Percentiles rank a stretch among this genome's conserved stretches.
phyloP scores from a whole-genome alignment of 2,113 vertebrate genomes.

The Tychaedon coryphoeus region DNA sequence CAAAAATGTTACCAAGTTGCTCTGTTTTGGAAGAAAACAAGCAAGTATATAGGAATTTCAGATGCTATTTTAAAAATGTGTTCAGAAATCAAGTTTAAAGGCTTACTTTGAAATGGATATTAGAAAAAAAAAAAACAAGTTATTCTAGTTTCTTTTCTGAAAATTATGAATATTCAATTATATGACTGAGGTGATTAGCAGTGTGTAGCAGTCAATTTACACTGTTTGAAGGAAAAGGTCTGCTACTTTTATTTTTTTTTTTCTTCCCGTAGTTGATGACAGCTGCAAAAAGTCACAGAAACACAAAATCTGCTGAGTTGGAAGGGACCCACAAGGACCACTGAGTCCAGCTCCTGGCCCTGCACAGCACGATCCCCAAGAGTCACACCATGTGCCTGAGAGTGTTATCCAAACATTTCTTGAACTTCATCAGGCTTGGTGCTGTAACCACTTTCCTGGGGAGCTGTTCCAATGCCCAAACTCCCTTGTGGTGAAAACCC shows the following conservation, averaged over 20 bases:
- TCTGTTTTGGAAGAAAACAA: neutral
- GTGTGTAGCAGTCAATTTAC: neutral
- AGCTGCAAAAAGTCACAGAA: neutral
- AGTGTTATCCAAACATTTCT: neutral
- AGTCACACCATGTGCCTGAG: neutral
- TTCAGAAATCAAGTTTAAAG: neutral
- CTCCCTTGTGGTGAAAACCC: accelerated
- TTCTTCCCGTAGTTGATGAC: neutral
- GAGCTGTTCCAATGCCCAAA: neutral
- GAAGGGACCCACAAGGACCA: neutral
- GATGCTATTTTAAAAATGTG: neutral
- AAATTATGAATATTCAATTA: neutral
- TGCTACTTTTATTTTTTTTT: neutral
- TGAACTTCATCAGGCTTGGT: neutral
- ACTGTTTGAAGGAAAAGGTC: neutral
- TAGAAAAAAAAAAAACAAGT: neutral
- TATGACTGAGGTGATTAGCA: neutral
- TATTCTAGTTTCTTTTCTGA: neutral
- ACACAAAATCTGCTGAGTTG: neutral
- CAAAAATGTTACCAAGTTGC: neutral
- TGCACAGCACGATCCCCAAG: neutral
- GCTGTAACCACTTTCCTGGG: neutral
- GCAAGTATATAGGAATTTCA: neutral
- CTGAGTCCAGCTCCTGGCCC: neutral
- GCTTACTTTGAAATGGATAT: neutral